These are phyloP conservation scores for Clupea harengus DNA, from an alignment of 2,113 vertebrate genomes.

Conservation along the genomic window DNA sequence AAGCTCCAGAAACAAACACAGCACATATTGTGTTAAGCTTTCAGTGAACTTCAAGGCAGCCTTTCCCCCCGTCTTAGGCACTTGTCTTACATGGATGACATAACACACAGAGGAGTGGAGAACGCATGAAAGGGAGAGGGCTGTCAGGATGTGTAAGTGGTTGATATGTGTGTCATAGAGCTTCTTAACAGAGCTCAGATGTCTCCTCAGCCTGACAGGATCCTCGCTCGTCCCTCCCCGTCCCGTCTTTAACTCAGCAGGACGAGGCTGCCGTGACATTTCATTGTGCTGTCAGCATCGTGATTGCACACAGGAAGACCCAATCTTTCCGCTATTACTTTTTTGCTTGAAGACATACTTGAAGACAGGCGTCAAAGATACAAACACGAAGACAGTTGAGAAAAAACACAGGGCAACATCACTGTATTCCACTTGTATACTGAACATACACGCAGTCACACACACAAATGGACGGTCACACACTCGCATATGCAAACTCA, in stretches of 20 bases:
- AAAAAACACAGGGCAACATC: slow-evolving; percentile 28
- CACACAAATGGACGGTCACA: slow-evolving; percentile 31
- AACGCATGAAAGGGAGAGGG: slow-evolving; percentile 29
- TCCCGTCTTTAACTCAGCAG: slow-evolving; percentile 40
- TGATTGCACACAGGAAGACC: slow-evolving; percentile 28
- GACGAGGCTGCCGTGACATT: slow-evolving; percentile 49
- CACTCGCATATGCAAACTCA: slow-evolving; percentile 10
- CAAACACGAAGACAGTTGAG: slow-evolving; percentile 32
- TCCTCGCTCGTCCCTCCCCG: slow-evolving; percentile 47
- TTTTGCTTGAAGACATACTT: slow-evolving; percentile 13
- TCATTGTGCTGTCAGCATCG: slow-evolving; percentile 25
- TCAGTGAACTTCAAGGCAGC: slow-evolving; percentile 17
- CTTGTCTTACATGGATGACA: slow-evolving; percentile 35
- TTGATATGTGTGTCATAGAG: slow-evolving; percentile 26
- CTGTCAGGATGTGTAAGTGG: slow-evolving; percentile 21
- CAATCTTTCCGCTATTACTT: not conserved
- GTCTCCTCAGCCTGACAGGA: slow-evolving; percentile 48
- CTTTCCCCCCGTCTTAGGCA: slow-evolving; percentile 34
- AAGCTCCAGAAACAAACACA: not conserved
- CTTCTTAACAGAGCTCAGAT: slow-evolving; percentile 45
- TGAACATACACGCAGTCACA: slow-evolving; percentile 26
- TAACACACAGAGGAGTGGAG: slow-evolving; percentile 22
- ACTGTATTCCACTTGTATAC: not conserved
- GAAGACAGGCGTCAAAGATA: not conserved
- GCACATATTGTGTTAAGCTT: not conserved